Percentiles rank a stretch among this genome's conserved stretches.
phyloP scores from a whole-genome alignment of 2,888 invertebrate species.

The Entomobrya proxima region DNA sequence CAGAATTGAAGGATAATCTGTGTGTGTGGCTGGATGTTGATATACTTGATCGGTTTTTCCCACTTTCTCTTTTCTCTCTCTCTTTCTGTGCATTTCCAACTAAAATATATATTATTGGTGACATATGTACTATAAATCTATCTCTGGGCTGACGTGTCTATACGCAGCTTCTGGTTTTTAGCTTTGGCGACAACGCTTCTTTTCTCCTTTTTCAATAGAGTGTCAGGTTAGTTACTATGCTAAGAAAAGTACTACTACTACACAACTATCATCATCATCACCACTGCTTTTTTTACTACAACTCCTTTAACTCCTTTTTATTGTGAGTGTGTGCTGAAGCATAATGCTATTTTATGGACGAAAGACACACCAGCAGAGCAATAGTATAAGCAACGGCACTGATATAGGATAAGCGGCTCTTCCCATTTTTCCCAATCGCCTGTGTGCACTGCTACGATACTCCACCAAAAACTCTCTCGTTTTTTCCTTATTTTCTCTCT shows the following conservation, averaged over 20 bases:
- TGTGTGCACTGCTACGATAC: too few species aligned
- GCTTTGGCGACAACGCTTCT: too few species aligned
- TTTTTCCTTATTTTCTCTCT: neutral
- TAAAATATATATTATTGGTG: constrained; percentile 61
- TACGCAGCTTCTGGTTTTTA: neutral
- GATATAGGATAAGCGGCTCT: constrained; percentile 25
- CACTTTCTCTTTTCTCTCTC: constrained; percentile 37
- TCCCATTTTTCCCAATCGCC: constrained; percentile 18
- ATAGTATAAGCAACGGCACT: neutral
- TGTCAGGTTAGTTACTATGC: neutral
- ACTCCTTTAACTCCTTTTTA: constrained; percentile 18
- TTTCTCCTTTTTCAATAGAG: constrained; percentile 32
- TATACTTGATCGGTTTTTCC: constrained; percentile 65
- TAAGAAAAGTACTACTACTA: too few species aligned
- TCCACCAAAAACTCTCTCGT: neutral
- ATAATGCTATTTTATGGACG: constrained; percentile 64
- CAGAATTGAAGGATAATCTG: constrained; percentile 65
- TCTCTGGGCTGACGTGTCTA: constrained; percentile 31
- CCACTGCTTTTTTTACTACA: too few species aligned
- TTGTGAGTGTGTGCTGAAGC: constrained; percentile 57
- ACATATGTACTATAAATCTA: constrained; percentile 63
- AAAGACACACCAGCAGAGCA: constrained; percentile 27
- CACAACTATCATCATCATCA: too few species aligned
- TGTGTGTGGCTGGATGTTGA: constrained; percentile 51
- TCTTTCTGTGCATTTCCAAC: constrained; percentile 17